Evolutionary conservation across 2,888 invertebrate species (phyloP).

Genomic region (Choristoneura rosaceana): DNA sequence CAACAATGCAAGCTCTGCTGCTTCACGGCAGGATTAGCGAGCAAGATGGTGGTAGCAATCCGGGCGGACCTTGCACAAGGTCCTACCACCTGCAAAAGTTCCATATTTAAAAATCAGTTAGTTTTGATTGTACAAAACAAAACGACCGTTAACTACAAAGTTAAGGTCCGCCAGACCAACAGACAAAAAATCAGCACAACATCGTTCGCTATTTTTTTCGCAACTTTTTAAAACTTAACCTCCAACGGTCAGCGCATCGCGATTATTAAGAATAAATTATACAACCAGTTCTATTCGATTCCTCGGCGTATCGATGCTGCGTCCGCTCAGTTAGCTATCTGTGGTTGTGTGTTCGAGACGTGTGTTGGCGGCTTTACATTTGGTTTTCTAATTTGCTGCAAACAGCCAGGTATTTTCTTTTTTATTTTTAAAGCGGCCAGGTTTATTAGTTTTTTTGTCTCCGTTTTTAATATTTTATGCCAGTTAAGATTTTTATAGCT

Average conservation of each 20-base stretch:
- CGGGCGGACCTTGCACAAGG: too few species aligned
- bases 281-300: conserved; percentile 61
- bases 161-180: neutral
- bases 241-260: conserved; percentile 66
- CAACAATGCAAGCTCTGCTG: too few species aligned
- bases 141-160: conserved; percentile 39
- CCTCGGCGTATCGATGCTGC: conserved; percentile 48
- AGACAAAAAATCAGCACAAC: conserved; percentile 1
- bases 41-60: too few species aligned
- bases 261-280: conserved; percentile 48
- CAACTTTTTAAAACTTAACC: conserved; percentile 66
- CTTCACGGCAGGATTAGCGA: too few species aligned
- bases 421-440: conserved; percentile 17
- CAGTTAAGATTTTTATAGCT: too few species aligned
- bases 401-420: conserved; percentile 31
- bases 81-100: too few species aligned
- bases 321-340: conserved; percentile 69
- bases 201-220: conserved; percentile 62
- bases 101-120: too few species aligned
- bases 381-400: conserved; percentile 44
- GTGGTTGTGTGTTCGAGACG: conserved; percentile 73
- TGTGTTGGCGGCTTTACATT: conserved; percentile 50
- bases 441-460: neutral
- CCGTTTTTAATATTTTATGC: neutral
- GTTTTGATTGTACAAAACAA: too few species aligned